Evolutionary conservation across 2,888 invertebrate species (phyloP), one percentile per base, ranked within the genome.

Genomic region (Nomada ruficornis): DNA sequence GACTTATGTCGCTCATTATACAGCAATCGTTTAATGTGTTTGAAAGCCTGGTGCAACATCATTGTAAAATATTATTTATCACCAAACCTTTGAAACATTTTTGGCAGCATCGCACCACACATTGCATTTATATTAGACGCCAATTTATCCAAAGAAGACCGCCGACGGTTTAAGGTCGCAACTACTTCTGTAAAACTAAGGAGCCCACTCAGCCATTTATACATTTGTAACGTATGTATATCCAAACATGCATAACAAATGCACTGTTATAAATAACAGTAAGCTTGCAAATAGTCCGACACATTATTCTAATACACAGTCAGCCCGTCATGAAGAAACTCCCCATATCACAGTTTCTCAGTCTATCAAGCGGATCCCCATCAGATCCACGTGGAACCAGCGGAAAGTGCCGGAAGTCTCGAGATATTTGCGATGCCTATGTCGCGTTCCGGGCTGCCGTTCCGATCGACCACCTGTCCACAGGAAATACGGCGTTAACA

Each of bases 401-500:
- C 36, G 36, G 36, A 44, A 29, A 67, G 63, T n/a, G 29, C 64
- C 70, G 80, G 70, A 71, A 80, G 77, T 80, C 77, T 67, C 54
- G 65, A 54, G 64, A 77, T 71, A 70, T 36, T 70, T 65, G 77
- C 65, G 59, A 71, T 77, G 70, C 70, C 69, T 60, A 42, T 42
- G 78, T 55, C 72, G 67, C 71, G 78, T 78, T 78, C 71, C 59
- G 63, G 44, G 44, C 78, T 52, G 71, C 67, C 55, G 71, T 71
- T 62, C 78, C 83, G 89, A 90, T 90, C 89, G 90, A 89, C 91
- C 92, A 92, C 93, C 93, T 93, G 93, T 92, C 92, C 89, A 87
- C 90, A 86, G 87, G 90, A 90, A 89, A 91, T 91, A 91, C 90
- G 77, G 80, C 91, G 91, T 93, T 93, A 92, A 92, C 92, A 91